A percentile compares a stretch with the other conserved stretches of the same genome.
Evolutionary conservation across 2,113 vertebrate species (phyloP).

Genomic region (Chionomys nivalis): DNA sequence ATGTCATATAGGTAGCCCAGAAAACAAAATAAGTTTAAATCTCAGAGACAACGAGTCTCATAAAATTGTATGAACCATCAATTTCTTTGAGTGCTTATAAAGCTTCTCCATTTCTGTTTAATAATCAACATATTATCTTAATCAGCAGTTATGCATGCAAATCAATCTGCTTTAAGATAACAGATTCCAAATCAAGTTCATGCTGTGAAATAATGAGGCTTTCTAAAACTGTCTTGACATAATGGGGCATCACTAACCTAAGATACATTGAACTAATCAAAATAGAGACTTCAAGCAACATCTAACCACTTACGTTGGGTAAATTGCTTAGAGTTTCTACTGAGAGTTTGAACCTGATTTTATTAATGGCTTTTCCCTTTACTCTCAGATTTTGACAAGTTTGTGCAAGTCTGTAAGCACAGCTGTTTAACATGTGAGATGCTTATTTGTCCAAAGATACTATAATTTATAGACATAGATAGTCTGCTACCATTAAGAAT

Average conservation of each 20-base stretch:
- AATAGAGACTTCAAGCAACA: slow-evolving; percentile 31
- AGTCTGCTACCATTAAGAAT: not conserved
- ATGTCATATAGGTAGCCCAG: not conserved
- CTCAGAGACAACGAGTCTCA: not conserved
- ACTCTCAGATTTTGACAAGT: not conserved
- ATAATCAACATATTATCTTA: slow-evolving; percentile 34
- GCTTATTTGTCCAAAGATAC: not conserved
- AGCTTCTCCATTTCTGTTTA: slow-evolving; percentile 26
- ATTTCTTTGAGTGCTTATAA: not conserved
- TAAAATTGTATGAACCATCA: not conserved
- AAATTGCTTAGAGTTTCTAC: not conserved
- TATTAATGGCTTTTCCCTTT: not conserved
- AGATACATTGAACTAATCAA: slow-evolving; percentile 44
- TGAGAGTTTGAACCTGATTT: not conserved
- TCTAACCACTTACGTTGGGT: not conserved
- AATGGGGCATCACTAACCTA: slow-evolving; percentile 2
- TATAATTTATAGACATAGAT: not conserved
- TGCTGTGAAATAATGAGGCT: slow-evolving; percentile 65
- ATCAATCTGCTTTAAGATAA: slow-evolving; percentile 55
- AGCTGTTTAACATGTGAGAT: not conserved
- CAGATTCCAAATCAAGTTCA: slow-evolving; percentile 59
- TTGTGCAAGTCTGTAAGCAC: not conserved
- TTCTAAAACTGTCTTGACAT: slow-evolving; percentile 48
- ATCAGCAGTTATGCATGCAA: slow-evolving; percentile 44
- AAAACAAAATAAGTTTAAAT: not conserved